Conservation (phyloP, 2,888 invertebrate genomes). For the Neoaliturus tenellus region DNA sequence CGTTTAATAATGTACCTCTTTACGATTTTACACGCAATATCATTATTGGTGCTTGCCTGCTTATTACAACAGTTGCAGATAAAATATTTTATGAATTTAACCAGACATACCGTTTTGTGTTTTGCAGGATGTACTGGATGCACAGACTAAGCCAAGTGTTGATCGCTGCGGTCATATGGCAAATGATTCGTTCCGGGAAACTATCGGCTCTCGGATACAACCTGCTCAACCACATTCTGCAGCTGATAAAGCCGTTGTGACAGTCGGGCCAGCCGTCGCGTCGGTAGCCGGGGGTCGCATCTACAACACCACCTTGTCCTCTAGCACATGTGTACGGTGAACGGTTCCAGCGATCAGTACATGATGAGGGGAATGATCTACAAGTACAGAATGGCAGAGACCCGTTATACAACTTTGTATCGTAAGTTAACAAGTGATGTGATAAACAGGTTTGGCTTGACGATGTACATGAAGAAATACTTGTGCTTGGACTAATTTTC, state of each 20-base stretch:
- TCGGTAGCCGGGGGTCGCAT: not conserved
- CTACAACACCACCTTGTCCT: not conserved
- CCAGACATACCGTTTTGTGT: too few relatives aligned
- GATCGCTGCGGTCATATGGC: constrained; percentile 68
- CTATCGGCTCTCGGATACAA: constrained; percentile 17
- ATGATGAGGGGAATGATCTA: too few relatives aligned
- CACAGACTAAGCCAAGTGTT: constrained; percentile 69
- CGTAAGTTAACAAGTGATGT: too few relatives aligned
- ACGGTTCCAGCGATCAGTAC: not conserved
- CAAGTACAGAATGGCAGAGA: too few relatives aligned
- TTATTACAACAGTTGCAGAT: too few relatives aligned
- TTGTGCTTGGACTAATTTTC: not conserved
- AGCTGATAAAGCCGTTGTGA: constrained; percentile 7
- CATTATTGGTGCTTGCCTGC: too few relatives aligned
- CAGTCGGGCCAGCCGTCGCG: not conserved
- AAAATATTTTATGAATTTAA: too few relatives aligned
- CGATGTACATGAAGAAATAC: too few relatives aligned
- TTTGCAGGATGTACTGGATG: constrained; percentile 69
- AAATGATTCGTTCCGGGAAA: constrained; percentile 60
- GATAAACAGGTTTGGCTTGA: too few relatives aligned
- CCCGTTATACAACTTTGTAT: too few relatives aligned
- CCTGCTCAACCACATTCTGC: not conserved
- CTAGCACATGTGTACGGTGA: not conserved
- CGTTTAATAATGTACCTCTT: too few relatives aligned
- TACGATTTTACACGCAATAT: too few relatives aligned